Base-by-base conservation (phyloP, 2,888 invertebrate genomes). In the Rhagonycha lutea region DNA sequence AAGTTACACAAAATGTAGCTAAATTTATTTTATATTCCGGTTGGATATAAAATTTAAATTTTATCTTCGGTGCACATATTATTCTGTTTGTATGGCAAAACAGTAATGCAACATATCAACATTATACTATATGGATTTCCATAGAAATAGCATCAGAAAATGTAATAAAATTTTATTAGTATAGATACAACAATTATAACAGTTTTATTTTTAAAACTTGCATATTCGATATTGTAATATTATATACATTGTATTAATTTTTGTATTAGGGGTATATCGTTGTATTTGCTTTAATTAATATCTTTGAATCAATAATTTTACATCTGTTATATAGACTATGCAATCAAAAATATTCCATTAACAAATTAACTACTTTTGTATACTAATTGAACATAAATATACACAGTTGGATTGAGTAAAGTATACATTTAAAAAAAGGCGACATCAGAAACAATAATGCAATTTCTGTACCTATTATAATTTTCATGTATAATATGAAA, bases 391-490 rank as follows among this genome's bases (percentile, higher is more conserved):
- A 47, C 5, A 12, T 32, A 32, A 32, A 32, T n/a, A 0, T 47
- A n/a, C 0, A 8, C n/a, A 47, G 47, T 65, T n/a, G 12, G 24
- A 65, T 26, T 24, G 61, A 11, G 75, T 72, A 75, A 78, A 79
- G 72, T 75, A 73, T 67, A 61, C 62, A 70, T 76, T 73, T 76
- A 73, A 76, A 78, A 74, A 65, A 47, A 18, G n/a, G 7, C 7
- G n/a, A n/a, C 8, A 47, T 7, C 2, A 47, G n/a, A 47, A 67
- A 23, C 67, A 29, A 67, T 67, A 18, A 4, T 18, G 28, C n/a
- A n/a, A 65, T 23, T 65, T 65, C 26, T 24, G 12, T n/a, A n/a
- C n/a, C n/a, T n/a, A 61, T 14, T 61, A 24, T 65, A 65, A 65
- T 65, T 65, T 65, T 65, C 63, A 12, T 65, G 8, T n/a, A 18